Evolutionary conservation across 2,113 vertebrate genomes (phyloP), one percentile per base, ranked within the genome.

Genomic region (Callipepla squamata): DNA sequence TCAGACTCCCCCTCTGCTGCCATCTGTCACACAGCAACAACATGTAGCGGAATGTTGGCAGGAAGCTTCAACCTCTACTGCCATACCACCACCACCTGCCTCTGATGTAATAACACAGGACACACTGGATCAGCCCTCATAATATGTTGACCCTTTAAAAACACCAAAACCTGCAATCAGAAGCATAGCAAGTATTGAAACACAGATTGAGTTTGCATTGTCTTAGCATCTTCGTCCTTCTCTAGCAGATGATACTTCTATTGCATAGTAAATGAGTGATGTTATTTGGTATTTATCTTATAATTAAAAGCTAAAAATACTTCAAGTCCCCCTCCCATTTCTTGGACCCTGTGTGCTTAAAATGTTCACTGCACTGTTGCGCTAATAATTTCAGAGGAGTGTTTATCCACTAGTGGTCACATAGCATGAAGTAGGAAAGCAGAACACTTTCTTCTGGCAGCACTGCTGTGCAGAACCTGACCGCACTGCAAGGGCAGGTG

Each of bases 181-280:
- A 28, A 28, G 16, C 11, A 53, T 87, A 69, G 68, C 40, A 87
- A 0, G 0, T 11, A 8, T 36, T 65, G 50, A 77, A 95, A 58
- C 45, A 86, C 68, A 90, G 91, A 65, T 34, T 83, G 76, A 86
- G 61, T 59, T 93, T 94, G 76, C 19, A 25, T 69, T 45, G 36
- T 50, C 58, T 85, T 69, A 69, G 18, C n/a, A 48, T 80, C 45
- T 80, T 89, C 87, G 57, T 80, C 57, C 50, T 68, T 63, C 65
- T 74, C 68, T 53, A 70, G 36, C 34, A 76, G 76, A 67, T 63
- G 42, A 92, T 50, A 59, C 16, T 63, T 84, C 65, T 63, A 42
- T 18, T 69, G 55, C 65, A 50, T 12, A 40, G 59, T 40, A 90
- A 85, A 30, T 32, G 13, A 83, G 73, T 45, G 83, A 70, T 10